A percentile compares a stretch with the other conserved stretches of the same genome.
Evolutionary conservation across 2,888 invertebrate species (phyloP).

Genomic region (Dicroscelio sp.): DNA sequence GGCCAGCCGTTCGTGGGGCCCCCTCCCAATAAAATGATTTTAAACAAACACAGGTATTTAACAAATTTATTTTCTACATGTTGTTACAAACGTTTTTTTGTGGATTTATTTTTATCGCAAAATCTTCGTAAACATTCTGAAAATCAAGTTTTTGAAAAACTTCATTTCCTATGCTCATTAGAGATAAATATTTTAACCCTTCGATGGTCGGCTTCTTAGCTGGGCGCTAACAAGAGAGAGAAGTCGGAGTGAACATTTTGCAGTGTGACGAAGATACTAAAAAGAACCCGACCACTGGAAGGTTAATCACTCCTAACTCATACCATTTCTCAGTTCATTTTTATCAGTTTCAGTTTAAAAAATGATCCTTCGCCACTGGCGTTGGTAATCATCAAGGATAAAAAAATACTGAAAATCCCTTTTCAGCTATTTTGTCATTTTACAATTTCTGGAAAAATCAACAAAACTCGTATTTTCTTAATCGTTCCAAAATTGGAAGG

Average conservation of each 20-base stretch:
- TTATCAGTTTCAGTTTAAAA: slow-evolving; percentile 47
- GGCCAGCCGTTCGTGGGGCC: no score
- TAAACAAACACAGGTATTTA: background rate
- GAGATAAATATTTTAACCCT: background rate
- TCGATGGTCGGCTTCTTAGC: no score
- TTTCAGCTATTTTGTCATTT: no score
- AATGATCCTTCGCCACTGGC: slow-evolving; percentile 47
- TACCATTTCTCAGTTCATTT: slow-evolving; percentile 38
- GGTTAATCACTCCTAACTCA: slow-evolving; percentile 31
- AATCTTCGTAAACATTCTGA: background rate
- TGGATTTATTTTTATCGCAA: background rate
- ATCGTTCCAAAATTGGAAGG: no score
- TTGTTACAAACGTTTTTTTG: background rate
- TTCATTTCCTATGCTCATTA: slow-evolving; percentile 34
- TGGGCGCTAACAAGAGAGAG: no score
- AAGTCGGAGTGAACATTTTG: no score
- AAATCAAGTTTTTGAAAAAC: slow-evolving; percentile 6
- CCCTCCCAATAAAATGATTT: background rate
- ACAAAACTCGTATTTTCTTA: no score
- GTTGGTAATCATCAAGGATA: slow-evolving; percentile 30
- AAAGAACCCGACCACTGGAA: no score
- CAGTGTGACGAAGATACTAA: no score
- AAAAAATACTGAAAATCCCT: slow-evolving; percentile 7
- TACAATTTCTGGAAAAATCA: no score
- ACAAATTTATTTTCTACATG: background rate